Conservation (phyloP, 1,140 invertebrate genomes). For the Pseudobourletiella spinata region DNA sequence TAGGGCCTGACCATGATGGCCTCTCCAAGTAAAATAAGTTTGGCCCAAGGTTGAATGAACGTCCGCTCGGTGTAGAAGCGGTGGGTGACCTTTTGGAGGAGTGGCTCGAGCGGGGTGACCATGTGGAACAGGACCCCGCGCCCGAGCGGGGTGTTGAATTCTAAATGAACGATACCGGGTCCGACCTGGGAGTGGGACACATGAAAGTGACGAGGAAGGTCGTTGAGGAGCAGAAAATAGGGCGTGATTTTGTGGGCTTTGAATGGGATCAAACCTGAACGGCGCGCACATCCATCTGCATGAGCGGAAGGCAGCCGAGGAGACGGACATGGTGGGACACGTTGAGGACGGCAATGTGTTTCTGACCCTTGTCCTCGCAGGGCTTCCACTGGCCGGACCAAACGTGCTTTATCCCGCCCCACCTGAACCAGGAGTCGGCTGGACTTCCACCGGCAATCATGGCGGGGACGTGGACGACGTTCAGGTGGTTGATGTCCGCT, state of each 20-base stretch:
- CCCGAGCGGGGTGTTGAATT: slow-evolving; percentile 46
- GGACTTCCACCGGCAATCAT: slow-evolving; percentile 47
- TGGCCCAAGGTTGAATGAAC: slow-evolving; percentile 54
- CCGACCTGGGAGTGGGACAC: slow-evolving; percentile 47
- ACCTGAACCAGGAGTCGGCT: slow-evolving; percentile 29
- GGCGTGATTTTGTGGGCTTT: too few relatives aligned
- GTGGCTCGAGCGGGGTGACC: slow-evolving; percentile 67
- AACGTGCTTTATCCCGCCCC: slow-evolving; percentile 37
- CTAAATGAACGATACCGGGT: slow-evolving; percentile 43
- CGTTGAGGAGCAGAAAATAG: too few relatives aligned
- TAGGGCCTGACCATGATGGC: slow-evolving; percentile 59
- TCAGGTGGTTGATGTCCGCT: slow-evolving; percentile 49
- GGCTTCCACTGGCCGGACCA: slow-evolving; percentile 40
- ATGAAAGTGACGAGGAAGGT: too few relatives aligned
- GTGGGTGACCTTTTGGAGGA: slow-evolving; percentile 69
- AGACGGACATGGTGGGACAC: slow-evolving; percentile 49
- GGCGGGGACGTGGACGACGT: slow-evolving; percentile 43
- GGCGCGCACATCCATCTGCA: slow-evolving; percentile 49
- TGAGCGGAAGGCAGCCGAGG: slow-evolving; percentile 35
- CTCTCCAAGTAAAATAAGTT: slow-evolving; percentile 59
- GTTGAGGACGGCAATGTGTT: slow-evolving; percentile 52
- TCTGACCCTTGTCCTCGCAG: slow-evolving; percentile 31
- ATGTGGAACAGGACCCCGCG: slow-evolving; percentile 61
- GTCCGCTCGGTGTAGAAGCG: slow-evolving; percentile 54
- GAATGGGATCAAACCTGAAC: too few relatives aligned